Evolutionary conservation across 2,797 vertebrate genomes (phyloP).

Genomic region (Adelosebastes latens): DNA sequence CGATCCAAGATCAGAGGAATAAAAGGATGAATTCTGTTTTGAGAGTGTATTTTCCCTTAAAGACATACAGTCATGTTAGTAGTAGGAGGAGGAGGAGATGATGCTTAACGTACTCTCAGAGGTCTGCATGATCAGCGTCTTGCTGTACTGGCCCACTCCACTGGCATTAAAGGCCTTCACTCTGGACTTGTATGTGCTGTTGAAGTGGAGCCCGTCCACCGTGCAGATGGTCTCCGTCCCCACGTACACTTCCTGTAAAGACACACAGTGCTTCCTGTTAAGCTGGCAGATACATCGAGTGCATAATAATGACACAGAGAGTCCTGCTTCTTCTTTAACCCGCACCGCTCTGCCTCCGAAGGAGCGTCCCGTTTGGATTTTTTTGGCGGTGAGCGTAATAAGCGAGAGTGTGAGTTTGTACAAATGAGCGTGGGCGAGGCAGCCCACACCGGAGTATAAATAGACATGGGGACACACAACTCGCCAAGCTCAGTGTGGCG

Average conservation of each 20-base stretch:
- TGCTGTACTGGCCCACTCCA: slow-evolving; percentile 98
- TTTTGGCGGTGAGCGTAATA: not conserved
- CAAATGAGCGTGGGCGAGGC: slow-evolving; percentile 47
- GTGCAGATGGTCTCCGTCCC: slow-evolving; percentile 99
- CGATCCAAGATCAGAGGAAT: not conserved
- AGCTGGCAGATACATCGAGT: slow-evolving; percentile 6
- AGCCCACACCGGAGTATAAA: slow-evolving; percentile 56
- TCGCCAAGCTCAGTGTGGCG: slow-evolving; percentile 37
- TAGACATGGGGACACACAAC: slow-evolving; percentile 60
- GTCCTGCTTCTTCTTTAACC: not conserved
- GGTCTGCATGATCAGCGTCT: slow-evolving; percentile 96
- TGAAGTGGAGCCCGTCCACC: slow-evolving; percentile 98
- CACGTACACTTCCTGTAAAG: slow-evolving; percentile 94
- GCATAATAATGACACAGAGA: slow-evolving; percentile 17
- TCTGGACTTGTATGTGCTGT: slow-evolving; percentile 96
- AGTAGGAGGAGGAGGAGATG: not conserved
- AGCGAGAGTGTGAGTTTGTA: slow-evolving; percentile 45
- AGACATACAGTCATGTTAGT: not conserved
- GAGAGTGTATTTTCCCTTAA: not conserved
- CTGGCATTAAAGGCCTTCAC: slow-evolving; percentile 97
- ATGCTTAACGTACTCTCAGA: slow-evolving; percentile 90
- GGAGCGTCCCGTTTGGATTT: slow-evolving; percentile 16
- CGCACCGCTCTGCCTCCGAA: not conserved
- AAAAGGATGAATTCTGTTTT: slow-evolving; percentile 14
- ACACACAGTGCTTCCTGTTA: slow-evolving; percentile 41